These are phyloP conservation scores for Agrochola macilenta DNA, from an alignment of 2,888 invertebrate species.

Conservation along the genomic window DNA sequence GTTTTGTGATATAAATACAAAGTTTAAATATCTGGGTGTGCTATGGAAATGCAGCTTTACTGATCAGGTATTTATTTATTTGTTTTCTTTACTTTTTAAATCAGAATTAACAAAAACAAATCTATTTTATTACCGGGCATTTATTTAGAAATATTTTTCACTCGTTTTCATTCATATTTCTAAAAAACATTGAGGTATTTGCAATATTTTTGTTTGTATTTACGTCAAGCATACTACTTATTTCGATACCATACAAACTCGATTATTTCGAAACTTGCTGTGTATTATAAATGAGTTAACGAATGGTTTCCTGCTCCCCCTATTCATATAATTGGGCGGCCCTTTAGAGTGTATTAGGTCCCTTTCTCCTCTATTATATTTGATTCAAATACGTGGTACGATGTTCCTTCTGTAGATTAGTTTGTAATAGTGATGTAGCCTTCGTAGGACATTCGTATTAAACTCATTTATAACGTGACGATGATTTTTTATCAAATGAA, in stretches of 20 bases:
- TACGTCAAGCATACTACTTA: conserved; percentile 31
- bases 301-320: conserved; percentile 13
- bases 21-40: conserved; percentile 59
- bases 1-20: conserved; percentile 52
- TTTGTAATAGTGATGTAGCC: background rate
- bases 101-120: background rate
- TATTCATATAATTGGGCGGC: conserved; percentile 15
- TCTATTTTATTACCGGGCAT: background rate
- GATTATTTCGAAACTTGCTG: background rate
- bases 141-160: background rate
- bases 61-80: conserved; percentile 60
- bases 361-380: conserved; percentile 21
- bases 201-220: background rate
- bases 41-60: conserved; percentile 40
- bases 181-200: background rate
- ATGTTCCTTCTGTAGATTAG: background rate
- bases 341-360: conserved; percentile 16
- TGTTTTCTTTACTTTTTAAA: conserved; percentile 16
- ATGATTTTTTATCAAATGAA: background rate
- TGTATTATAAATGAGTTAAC: conserved; percentile 6
- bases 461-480: background rate
- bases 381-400: background rate
- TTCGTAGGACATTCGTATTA: background rate
- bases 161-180: conserved; percentile 16
- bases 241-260: background rate